phyloP scores from a whole-genome alignment of 2,113 vertebrate genomes.

The Myocastor coypus region DNA sequence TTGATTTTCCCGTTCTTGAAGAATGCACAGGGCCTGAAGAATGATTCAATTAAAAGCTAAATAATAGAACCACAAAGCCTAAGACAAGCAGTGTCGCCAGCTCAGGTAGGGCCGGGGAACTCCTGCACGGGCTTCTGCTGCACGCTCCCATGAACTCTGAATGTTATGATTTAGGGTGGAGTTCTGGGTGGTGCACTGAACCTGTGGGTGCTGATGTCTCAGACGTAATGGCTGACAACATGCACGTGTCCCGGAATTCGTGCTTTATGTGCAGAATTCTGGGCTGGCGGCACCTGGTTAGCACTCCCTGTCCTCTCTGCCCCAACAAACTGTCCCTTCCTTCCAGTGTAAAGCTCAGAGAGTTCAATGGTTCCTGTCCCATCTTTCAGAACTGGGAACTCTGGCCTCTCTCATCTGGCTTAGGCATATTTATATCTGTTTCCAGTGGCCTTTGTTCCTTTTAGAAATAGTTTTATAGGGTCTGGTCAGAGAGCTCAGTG shows the following conservation, averaged over 20 bases:
- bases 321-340: rapidly evolving
- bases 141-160: neutral
- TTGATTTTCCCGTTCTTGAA: neutral
- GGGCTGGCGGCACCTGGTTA: rapidly evolving
- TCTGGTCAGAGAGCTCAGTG: no score
- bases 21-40: neutral
- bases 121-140: neutral
- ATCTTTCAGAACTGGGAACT: neutral
- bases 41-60: neutral
- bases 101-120: neutral
- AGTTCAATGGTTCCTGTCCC: no score
- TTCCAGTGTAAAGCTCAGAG: neutral
- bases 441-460: neutral
- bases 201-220: neutral
- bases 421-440: neutral
- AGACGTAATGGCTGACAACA: neutral
- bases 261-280: neutral
- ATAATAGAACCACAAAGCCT: neutral
- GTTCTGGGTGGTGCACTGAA: neutral
- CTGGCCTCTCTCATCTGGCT: neutral
- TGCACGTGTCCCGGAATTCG: no score
- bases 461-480: neutral
- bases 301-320: neutral
- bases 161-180: neutral
- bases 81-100: neutral